These are phyloP conservation scores for Drosophila borealis DNA, from an alignment of 2,888 invertebrate genomes.

Conservation along the genomic window DNA sequence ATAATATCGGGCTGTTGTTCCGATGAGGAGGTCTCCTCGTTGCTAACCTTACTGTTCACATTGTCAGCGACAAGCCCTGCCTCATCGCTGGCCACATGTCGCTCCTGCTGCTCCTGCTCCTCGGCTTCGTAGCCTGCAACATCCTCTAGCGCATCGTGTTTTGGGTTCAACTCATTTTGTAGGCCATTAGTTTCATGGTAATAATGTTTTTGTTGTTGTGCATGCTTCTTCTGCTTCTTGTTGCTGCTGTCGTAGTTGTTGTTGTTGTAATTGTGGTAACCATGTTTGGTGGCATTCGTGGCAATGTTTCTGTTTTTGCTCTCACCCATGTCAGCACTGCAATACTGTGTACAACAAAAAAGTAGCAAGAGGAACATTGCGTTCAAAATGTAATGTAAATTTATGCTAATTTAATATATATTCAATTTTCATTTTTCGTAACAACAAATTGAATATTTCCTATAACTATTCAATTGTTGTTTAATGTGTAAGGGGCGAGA, in stretches of 20 bases:
- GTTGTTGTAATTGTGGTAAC: slow-evolving; percentile 19
- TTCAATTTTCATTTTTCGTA: too few species aligned
- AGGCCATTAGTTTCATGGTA: slow-evolving; percentile 49
- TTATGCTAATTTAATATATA: neutral
- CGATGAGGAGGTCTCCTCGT: slow-evolving; percentile 64
- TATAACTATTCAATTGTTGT: too few species aligned
- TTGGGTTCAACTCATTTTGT: slow-evolving; percentile 52
- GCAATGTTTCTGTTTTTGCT: slow-evolving; percentile 20
- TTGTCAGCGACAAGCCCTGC: slow-evolving; percentile 26
- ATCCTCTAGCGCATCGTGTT: slow-evolving; percentile 13
- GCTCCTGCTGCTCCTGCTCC: neutral
- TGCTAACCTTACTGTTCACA: slow-evolving; percentile 38
- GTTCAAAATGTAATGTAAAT: slow-evolving; percentile 37
- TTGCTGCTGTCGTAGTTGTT: slow-evolving; percentile 23
- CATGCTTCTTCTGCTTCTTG: slow-evolving; percentile 39
- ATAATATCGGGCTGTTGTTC: slow-evolving; percentile 82
- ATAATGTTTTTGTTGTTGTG: slow-evolving; percentile 30
- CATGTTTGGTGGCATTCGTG: slow-evolving; percentile 25
- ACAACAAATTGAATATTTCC: too few species aligned
- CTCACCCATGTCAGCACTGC: slow-evolving; percentile 40
- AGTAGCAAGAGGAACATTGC: neutral
- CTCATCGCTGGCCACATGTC: slow-evolving; percentile 5
- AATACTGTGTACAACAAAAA: slow-evolving; percentile 42
- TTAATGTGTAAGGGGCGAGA: too few species aligned
- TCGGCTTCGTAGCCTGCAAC: neutral